Base-by-base conservation (phyloP, 2,888 invertebrate genomes). In the Gastracanthus pulcherrimus region DNA sequence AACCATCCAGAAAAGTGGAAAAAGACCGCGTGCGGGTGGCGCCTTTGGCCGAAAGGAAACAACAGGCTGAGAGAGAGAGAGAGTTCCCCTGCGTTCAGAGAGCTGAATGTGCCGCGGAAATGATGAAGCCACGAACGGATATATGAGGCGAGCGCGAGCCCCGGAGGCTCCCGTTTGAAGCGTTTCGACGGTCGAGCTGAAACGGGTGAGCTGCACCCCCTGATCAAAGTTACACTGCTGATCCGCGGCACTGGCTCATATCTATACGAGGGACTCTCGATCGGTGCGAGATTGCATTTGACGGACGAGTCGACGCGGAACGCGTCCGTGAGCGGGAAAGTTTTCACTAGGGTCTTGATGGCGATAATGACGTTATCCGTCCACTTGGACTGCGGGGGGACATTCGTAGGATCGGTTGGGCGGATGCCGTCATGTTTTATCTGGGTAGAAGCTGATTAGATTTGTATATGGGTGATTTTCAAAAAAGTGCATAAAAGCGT, bases 101-200 rank as follows among this genome's bases (percentile, higher is more conserved):
- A 31, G 38, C 11, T 38, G 36, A 23, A 29, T 55, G 60, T 80
- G 26, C 84, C 78, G 77, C 81, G 83, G 88, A 90, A 86, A 88
- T 90, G 90, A 90, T 90, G 90, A 89, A 78, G 1, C 64, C 83
- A 58, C 85, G 90, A 90, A 90, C 89, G 89, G 90, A 90, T 90
- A 90, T 89, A 84, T 84, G 88, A 90, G 85, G 70, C 74, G 85
- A 23, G 86, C 84, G 82, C 83, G 72, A 82, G 75, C 34, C 55
- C 29, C 36, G 19, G 31, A 19, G 45, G 70, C 45, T 26, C 78
- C 81, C 60, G 55, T 34, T 41, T 51, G 26, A 67, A 19, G 4
- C 5, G 2, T 4, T 72, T 58, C 55, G 72, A 70, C 58, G 72
- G 83, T 83, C 6, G 83, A 81, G 82, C 83, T 67, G 83, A 82